These are phyloP conservation scores for Athrips mouffetella DNA, from an alignment of 2,888 invertebrate genomes.

Conservation along the genomic window DNA sequence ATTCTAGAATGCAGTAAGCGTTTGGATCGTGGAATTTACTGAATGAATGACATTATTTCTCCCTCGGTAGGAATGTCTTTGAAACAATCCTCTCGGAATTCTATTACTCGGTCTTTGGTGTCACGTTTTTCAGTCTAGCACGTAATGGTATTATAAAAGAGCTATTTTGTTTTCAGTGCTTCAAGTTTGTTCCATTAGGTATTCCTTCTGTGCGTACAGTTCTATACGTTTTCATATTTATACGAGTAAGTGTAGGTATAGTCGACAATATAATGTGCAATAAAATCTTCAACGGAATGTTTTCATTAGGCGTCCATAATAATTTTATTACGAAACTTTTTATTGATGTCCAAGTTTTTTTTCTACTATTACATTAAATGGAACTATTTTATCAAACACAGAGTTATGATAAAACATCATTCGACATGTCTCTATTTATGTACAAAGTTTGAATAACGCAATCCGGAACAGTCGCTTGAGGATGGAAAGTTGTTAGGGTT, in stretches of 20 bases:
- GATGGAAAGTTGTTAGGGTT: conserved; percentile 5
- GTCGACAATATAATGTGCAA: background rate
- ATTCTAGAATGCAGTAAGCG: too few species aligned
- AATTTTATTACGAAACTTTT: conserved; percentile 5
- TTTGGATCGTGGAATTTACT: background rate
- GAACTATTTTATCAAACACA: background rate
- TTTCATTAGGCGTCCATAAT: background rate
- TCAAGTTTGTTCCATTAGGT: background rate
- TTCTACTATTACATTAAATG: background rate
- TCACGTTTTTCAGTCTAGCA: background rate
- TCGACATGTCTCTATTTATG: background rate
- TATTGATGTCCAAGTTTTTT: conserved; percentile 1
- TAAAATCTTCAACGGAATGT: background rate
- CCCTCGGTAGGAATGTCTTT: background rate
- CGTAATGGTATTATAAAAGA: background rate
- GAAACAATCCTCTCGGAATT: background rate
- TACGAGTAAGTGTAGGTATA: background rate
- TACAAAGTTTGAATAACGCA: conserved; percentile 14
- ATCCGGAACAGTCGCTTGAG: conserved; percentile 4
- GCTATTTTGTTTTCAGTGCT: background rate
- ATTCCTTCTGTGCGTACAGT: background rate
- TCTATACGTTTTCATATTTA: too few species aligned
- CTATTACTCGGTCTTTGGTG: background rate
- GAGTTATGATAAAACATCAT: conserved; percentile 4
- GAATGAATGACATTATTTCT: background rate